Conservation (phyloP, 2,113 vertebrate genomes). For the Podilymbus podiceps region DNA sequence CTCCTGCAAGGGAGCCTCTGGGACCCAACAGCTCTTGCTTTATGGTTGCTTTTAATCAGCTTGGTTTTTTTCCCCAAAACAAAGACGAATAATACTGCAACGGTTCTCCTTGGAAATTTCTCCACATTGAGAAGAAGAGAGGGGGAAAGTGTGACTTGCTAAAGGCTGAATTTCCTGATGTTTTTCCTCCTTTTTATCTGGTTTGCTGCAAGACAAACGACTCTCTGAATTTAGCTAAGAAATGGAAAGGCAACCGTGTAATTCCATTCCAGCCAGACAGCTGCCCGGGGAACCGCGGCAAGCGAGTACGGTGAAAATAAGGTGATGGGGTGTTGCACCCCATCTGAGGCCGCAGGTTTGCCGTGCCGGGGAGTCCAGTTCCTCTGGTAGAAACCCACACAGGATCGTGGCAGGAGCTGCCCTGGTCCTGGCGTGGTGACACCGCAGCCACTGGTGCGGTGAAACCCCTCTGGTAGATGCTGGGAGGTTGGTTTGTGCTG, state of each 20-base stretch:
- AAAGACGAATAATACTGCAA: not conserved
- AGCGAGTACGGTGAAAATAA: not conserved
- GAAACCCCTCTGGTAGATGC: not conserved
- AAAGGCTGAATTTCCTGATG: not conserved
- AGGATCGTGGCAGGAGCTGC: accelerated
- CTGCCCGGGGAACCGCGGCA: accelerated
- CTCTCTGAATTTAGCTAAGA: not conserved
- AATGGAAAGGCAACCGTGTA: accelerated
- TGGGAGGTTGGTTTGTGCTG: not conserved
- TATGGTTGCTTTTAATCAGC: conserved; percentile 48
- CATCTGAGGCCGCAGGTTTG: accelerated
- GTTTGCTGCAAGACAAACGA: not conserved
- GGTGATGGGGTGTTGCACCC: not conserved
- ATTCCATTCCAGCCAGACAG: accelerated
- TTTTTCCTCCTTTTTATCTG: not conserved
- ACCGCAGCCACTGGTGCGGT: accelerated
- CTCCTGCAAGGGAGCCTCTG: not conserved
- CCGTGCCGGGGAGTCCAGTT: accelerated
- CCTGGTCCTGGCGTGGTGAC: not conserved
- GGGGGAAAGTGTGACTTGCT: not conserved
- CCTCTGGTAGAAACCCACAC: not conserved
- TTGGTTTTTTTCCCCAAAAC: not conserved
- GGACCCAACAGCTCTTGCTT: not conserved
- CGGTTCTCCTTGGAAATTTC: not conserved
- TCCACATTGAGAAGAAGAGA: not conserved